phyloP scores from a whole-genome alignment of 2,888 invertebrate species.

The Papilio elwesi region DNA sequence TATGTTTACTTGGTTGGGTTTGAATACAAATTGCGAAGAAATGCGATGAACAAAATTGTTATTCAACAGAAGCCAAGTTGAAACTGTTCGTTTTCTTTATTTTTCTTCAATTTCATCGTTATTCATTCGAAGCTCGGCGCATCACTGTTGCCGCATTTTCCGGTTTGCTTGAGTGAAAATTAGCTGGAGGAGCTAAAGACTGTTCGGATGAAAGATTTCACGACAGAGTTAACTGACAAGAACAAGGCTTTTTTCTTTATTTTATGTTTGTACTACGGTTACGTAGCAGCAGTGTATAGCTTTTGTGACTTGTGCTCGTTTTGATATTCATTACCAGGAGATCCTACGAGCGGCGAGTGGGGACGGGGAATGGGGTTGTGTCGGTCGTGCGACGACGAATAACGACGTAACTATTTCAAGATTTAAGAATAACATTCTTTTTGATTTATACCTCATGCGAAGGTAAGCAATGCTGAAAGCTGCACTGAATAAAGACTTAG shows the following conservation, averaged over 20 bases:
- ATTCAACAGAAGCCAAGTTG: constrained; percentile 15
- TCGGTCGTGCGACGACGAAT: constrained; percentile 41
- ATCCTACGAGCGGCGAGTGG: constrained; percentile 57
- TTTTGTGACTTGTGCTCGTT: constrained; percentile 68
- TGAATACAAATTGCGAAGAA: constrained; percentile 22
- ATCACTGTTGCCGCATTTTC: constrained; percentile 39
- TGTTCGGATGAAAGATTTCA: constrained; percentile 45
- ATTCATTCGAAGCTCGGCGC: constrained; percentile 36
- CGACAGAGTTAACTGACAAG: constrained; percentile 46
- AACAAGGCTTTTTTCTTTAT: constrained; percentile 71
- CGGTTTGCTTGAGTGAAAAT: constrained; percentile 45
- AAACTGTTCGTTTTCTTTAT: constrained; percentile 21
- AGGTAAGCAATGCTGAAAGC: constrained; percentile 35
- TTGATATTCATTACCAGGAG: constrained; percentile 68
- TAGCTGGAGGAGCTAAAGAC: constrained; percentile 49
- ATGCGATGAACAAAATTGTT: constrained; percentile 18
- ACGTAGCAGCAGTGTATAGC: constrained; percentile 60
- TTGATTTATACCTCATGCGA: constrained; percentile 42
- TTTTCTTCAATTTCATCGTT: constrained; percentile 36
- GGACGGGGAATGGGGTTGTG: constrained; percentile 42
- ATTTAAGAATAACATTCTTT: constrained; percentile 44
- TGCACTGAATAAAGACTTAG: neutral
- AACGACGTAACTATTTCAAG: constrained; percentile 44
- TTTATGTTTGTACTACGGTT: constrained; percentile 67
- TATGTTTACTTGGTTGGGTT: constrained; percentile 8